phyloP scores from a whole-genome alignment of 1,140 invertebrate species.

The Oreohelix idahoensis region DNA sequence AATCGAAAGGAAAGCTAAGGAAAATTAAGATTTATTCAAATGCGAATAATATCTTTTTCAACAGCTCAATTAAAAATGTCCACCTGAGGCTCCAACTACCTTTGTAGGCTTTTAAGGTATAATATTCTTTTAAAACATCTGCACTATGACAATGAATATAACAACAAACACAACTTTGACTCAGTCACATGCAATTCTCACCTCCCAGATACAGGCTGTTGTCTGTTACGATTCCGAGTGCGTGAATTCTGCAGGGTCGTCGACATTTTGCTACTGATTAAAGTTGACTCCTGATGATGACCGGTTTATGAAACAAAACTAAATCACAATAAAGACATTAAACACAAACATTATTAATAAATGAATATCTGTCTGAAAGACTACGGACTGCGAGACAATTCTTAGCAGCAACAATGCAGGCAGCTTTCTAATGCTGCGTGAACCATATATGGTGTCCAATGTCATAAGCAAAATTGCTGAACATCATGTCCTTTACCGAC shows the following conservation, averaged over 20 bases:
- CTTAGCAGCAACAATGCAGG: neutral
- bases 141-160: no score
- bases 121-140: no score
- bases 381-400: neutral
- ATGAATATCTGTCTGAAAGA: neutral
- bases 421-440: neutral
- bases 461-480: neutral
- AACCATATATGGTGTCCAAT: neutral
- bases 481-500: neutral
- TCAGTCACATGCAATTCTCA: neutral
- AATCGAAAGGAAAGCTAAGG: no score
- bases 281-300: neutral
- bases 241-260: neutral
- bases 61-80: neutral
- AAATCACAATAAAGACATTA: neutral
- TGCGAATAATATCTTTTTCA: neutral
- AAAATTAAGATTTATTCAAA: no score
- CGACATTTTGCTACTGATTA: neutral
- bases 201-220: conserved; percentile 6
- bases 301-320: neutral
- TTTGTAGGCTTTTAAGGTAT: no score
- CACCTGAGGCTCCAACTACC: neutral
- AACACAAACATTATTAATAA: neutral
- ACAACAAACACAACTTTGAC: no score
- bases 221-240: neutral